A percentile compares a stretch with the other conserved stretches of the same genome.
phyloP scores from a whole-genome alignment of 2,888 invertebrate species.

The Pterostichus madidus region DNA sequence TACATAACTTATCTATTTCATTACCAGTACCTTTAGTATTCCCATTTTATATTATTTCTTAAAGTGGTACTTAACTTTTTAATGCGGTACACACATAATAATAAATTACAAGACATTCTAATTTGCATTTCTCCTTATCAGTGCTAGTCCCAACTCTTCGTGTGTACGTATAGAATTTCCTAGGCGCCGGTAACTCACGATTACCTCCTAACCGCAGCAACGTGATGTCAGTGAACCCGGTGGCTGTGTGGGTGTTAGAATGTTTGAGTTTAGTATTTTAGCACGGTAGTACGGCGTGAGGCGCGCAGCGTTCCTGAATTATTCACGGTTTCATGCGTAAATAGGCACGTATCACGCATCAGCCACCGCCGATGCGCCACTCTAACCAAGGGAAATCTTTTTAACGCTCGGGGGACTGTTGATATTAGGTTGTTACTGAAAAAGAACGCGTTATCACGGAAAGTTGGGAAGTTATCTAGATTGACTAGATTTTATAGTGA shows the following conservation, averaged over 20 bases:
- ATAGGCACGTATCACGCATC: constrained; percentile 20
- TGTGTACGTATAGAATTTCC: neutral
- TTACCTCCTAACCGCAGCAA: neutral
- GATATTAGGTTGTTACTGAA: constrained; percentile 8
- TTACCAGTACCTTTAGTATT: too few species aligned
- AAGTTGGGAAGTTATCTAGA: neutral
- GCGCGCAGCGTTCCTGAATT: constrained; percentile 17
- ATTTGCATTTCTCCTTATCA: constrained; percentile 4
- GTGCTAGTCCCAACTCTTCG: neutral
- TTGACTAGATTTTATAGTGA: neutral
- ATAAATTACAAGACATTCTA: neutral
- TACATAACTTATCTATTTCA: too few species aligned
- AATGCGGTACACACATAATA: neutral
- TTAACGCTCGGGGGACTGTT: neutral
- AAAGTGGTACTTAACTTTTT: too few species aligned
- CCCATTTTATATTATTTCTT: too few species aligned
- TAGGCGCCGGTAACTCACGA: neutral
- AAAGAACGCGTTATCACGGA: neutral
- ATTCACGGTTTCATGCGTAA: constrained; percentile 36
- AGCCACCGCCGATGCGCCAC: neutral
- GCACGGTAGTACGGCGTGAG: constrained; percentile 5
- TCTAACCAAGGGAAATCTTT: neutral
- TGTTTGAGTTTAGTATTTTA: constrained; percentile 35
- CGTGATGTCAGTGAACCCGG: constrained; percentile 20
- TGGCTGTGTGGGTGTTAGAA: constrained; percentile 24